A percentile compares a stretch with the other conserved stretches of the same genome.
Evolutionary conservation across 2,113 vertebrate species (phyloP).

Genomic region (Chaetodon trifascialis): DNA sequence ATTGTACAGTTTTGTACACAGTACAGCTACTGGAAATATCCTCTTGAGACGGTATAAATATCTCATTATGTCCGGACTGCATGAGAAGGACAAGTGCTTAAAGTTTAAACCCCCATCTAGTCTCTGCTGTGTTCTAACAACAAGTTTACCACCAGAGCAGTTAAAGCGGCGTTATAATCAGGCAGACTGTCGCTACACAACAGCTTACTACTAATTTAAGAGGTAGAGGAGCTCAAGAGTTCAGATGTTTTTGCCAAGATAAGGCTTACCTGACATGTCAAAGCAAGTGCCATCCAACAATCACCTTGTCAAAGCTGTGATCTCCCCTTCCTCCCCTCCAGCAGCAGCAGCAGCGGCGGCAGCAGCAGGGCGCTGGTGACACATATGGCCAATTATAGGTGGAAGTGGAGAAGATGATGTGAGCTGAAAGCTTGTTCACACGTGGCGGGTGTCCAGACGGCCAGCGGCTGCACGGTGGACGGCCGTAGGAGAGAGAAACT

Average conservation of each 20-base stretch:
- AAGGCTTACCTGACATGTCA: conserved; percentile 64
- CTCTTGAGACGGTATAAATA: conserved; percentile 67
- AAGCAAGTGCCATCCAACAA: conserved; percentile 65
- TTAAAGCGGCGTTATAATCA: conserved; percentile 31
- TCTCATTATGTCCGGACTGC: conserved; percentile 66
- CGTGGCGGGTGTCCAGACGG: conserved; percentile 81
- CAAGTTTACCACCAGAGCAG: conserved; percentile 13
- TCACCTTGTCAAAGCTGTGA: conserved; percentile 81
- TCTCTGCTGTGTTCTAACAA: background rate
- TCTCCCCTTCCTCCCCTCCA: conserved; percentile 61
- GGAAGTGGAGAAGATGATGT: conserved; percentile 82
- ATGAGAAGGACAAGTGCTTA: conserved; percentile 60
- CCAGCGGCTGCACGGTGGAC: conserved; percentile 58
- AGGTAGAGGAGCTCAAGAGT: background rate
- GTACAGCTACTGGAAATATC: conserved; percentile 43
- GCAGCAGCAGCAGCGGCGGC: conserved; percentile 48
- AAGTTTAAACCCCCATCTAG: conserved; percentile 38
- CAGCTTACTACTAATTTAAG: conserved; percentile 35
- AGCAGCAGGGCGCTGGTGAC: conserved; percentile 77
- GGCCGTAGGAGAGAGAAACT: conserved; percentile 64
- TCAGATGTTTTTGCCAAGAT: conserved; percentile 34
- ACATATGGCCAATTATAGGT: conserved; percentile 86
- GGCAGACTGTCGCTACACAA: background rate
- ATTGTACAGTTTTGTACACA: conserved; percentile 62
- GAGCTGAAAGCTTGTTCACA: conserved; percentile 85